These are phyloP conservation scores for Drosophila vallismaia DNA, from an alignment of 2,888 invertebrate genomes.

Conservation along the genomic window DNA sequence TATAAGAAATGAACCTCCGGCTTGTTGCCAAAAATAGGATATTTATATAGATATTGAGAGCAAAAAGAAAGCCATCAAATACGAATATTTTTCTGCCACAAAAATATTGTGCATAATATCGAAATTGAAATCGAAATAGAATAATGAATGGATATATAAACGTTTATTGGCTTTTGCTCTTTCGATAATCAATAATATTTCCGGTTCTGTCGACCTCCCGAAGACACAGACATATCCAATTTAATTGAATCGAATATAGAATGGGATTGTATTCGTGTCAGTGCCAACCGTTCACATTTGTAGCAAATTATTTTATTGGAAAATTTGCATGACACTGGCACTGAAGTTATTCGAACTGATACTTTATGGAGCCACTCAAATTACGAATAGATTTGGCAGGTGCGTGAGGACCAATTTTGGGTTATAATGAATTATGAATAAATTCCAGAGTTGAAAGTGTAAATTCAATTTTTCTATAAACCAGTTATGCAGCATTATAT, in stretches of 20 bases:
- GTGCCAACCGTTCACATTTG: conserved; percentile 18
- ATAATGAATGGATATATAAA: conserved; percentile 53
- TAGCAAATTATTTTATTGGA: conserved; percentile 59
- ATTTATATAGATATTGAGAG: background rate
- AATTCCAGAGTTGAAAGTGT: background rate
- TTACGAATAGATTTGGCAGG: conserved; percentile 4
- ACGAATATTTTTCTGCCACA: conserved; percentile 54
- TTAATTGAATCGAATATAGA: conserved; percentile 11
- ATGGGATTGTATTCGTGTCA: conserved; percentile 20
- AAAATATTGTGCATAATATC: conserved; percentile 26
- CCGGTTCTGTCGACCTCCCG: conserved; percentile 35
- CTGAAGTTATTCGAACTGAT: conserved; percentile 36
- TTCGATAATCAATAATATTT: conserved; percentile 73
- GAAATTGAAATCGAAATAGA: conserved; percentile 57
- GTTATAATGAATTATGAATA: background rate
- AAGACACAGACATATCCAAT: conserved; percentile 17
- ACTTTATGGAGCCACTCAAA: conserved; percentile 40
- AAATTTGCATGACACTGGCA: conserved; percentile 61
- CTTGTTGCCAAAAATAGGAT: conserved; percentile 65
- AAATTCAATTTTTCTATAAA: background rate
- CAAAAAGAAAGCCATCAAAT: conserved; percentile 56
- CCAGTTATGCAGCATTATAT: conserved; percentile 1
- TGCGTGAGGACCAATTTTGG: background rate
- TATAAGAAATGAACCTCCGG: conserved; percentile 62
- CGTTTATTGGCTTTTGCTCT: conserved; percentile 55